A percentile compares a stretch with the other conserved stretches of the same genome.
Evolutionary conservation across 2,797 vertebrate species (phyloP).

Genomic region (Poecile montanus): DNA sequence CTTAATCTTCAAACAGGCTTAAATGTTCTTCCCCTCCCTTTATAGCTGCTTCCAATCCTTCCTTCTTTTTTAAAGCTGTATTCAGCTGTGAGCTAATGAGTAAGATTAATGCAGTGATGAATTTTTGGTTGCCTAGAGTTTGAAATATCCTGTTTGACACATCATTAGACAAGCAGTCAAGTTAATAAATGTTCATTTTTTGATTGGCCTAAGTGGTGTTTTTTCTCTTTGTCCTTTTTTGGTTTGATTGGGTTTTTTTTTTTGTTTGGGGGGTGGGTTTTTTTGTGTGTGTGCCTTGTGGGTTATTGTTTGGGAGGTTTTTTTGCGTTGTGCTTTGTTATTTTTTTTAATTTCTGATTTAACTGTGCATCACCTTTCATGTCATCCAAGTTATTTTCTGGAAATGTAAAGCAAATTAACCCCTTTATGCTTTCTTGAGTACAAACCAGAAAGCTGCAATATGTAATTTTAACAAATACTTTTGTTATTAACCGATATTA

Average conservation of each 20-base stretch:
- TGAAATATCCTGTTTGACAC: background rate
- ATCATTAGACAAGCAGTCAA: background rate
- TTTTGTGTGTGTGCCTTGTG: too few relatives aligned
- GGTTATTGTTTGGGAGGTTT: accelerated
- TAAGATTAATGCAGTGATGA: slow-evolving; percentile 12
- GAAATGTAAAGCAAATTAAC: background rate
- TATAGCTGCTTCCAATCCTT: slow-evolving; percentile 52
- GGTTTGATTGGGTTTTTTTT: background rate
- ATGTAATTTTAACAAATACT: background rate
- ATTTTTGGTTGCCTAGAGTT: slow-evolving; percentile 26
- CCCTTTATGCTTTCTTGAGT: background rate
- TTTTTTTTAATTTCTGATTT: background rate
- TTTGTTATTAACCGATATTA: background rate
- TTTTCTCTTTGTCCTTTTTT: background rate
- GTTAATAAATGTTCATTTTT: background rate
- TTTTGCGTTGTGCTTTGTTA: background rate
- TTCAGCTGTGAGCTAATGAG: slow-evolving; percentile 41
- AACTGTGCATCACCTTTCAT: background rate
- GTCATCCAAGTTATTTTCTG: background rate
- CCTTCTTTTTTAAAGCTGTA: slow-evolving; percentile 50
- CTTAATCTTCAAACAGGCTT: slow-evolving; percentile 66
- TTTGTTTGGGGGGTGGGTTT: too few relatives aligned
- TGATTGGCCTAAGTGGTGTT: background rate
- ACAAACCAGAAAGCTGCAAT: background rate
- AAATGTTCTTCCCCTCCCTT: slow-evolving; percentile 44